These are phyloP conservation scores for Holotrichia oblita DNA, from an alignment of 1,140 invertebrate genomes.

Conservation along the genomic window DNA sequence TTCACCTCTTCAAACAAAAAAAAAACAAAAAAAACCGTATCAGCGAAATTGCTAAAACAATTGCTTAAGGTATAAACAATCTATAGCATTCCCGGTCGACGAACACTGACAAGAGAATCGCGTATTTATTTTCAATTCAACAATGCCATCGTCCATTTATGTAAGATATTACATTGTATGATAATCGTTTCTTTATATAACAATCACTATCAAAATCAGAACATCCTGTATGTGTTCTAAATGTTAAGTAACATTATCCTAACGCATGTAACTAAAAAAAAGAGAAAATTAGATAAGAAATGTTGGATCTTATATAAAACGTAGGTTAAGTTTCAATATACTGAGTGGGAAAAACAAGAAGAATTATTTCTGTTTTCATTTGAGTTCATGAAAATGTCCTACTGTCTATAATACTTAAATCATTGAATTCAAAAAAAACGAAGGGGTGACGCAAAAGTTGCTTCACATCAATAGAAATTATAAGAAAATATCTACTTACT, in stretches of 20 bases:
- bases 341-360: too few relatives aligned
- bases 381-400: not conserved
- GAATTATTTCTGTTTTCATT: not conserved
- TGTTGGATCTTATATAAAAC: not conserved
- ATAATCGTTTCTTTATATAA: constrained; percentile 37
- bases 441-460: too few relatives aligned
- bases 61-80: constrained; percentile 20
- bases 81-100: not conserved
- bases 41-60: constrained; percentile 29
- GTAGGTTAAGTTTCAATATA: too few relatives aligned
- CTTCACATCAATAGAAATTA: too few relatives aligned
- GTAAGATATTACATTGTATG: constrained; percentile 39
- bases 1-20: too few relatives aligned
- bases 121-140: constrained; percentile 23
- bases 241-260: constrained; percentile 32
- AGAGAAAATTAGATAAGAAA: not conserved
- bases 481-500: too few relatives aligned
- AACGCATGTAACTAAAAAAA: constrained; percentile 1
- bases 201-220: constrained; percentile 39
- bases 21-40: too few relatives aligned
- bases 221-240: constrained; percentile 39
- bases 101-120: not conserved
- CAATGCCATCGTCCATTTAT: constrained; percentile 29
- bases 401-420: too few relatives aligned
- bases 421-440: too few relatives aligned